Conservation (phyloP, 2,797 vertebrate species). For the Sebastes melanostomus region DNA sequence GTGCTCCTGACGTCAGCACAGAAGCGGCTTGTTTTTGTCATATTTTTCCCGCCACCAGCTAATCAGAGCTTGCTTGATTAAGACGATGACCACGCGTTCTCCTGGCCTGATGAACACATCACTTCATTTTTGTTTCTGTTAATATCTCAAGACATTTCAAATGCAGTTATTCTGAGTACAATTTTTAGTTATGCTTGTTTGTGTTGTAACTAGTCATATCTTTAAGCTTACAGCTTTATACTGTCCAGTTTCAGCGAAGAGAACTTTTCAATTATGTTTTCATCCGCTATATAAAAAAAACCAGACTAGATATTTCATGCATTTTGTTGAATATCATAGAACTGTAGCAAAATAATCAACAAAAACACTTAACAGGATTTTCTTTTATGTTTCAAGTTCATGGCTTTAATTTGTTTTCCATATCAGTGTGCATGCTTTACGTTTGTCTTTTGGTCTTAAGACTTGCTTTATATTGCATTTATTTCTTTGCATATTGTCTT, state of each 20-base stretch:
- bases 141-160: constrained; percentile 61
- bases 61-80: constrained; percentile 66
- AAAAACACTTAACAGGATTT: constrained; percentile 75
- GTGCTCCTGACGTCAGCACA: constrained; percentile 60
- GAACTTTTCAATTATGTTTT: constrained; percentile 67
- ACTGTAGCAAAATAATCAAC: constrained; percentile 82
- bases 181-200: constrained; percentile 80
- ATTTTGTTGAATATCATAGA: constrained; percentile 78
- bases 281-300: constrained; percentile 78
- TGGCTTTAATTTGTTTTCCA: constrained; percentile 70
- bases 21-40: constrained; percentile 40
- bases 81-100: constrained; percentile 80
- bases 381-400: constrained; percentile 77
- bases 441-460: constrained; percentile 72
- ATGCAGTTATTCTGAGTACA: constrained; percentile 76
- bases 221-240: constrained; percentile 88
- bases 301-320: constrained; percentile 65
- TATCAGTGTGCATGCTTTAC: constrained; percentile 72
- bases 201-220: constrained; percentile 86
- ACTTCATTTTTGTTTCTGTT: constrained; percentile 65
- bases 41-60: constrained; percentile 49
- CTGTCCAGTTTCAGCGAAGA: constrained; percentile 82
- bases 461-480: constrained; percentile 83
- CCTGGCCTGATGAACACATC: constrained; percentile 81
- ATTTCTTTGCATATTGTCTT: constrained; percentile 87